Percentiles rank a stretch among this genome's conserved stretches.
phyloP scores from a whole-genome alignment of 2,797 vertebrate species.

The Sebastes jordani region DNA sequence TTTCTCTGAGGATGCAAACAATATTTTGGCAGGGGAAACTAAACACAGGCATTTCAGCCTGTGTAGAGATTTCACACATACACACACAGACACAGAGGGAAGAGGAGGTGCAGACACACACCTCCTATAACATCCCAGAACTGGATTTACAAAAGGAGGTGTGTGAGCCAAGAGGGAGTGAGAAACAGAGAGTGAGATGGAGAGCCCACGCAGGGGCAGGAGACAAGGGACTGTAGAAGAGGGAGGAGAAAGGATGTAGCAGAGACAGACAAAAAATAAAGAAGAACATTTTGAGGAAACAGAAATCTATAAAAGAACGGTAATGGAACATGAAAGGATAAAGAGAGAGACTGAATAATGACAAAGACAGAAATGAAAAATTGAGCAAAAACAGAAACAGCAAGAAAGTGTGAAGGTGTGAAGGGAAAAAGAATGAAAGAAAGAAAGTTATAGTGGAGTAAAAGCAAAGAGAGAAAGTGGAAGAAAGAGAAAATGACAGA shows the following conservation, averaged over 20 bases:
- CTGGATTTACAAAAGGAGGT: conserved; percentile 9
- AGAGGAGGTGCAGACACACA: conserved; percentile 10
- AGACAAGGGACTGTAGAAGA: neutral
- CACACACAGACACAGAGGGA: conserved; percentile 16
- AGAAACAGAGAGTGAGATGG: neutral
- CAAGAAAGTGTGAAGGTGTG: neutral
- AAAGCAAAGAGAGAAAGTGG: neutral
- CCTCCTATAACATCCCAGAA: conserved; percentile 28
- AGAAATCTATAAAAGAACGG: neutral
- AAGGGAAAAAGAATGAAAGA: neutral
- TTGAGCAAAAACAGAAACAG: neutral
- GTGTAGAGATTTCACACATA: conserved; percentile 36
- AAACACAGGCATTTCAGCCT: conserved; percentile 39
- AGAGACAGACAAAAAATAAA: neutral
- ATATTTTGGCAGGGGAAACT: conserved; percentile 41
- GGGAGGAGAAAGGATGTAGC: neutral
- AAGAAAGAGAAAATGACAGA: neutral
- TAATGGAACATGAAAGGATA: neutral
- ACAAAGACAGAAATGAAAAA: neutral
- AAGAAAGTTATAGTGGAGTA: neutral
- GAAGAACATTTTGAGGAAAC: neutral
- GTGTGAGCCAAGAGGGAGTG: conserved; percentile 20
- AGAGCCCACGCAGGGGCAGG: conserved; percentile 17
- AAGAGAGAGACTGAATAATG: neutral
- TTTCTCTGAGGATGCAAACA: conserved; percentile 53